Evolutionary conservation across 2,797 vertebrate species (phyloP).

Genomic region (Borostomias antarcticus): DNA sequence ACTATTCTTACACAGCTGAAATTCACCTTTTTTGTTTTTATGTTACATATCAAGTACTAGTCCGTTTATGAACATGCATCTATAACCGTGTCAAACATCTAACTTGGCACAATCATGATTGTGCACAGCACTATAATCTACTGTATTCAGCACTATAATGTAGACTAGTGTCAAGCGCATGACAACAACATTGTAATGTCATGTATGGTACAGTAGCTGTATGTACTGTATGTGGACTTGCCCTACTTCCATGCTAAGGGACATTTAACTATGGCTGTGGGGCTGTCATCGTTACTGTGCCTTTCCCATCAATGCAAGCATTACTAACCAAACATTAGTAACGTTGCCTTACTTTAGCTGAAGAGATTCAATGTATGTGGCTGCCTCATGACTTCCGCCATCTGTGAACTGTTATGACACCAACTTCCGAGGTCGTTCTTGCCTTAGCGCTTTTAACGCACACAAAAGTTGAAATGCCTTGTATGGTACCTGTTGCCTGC

Average conservation of each 20-base stretch:
- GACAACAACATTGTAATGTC: too few species aligned
- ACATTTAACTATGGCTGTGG: conserved; percentile 11
- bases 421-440: background rate
- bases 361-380: background rate
- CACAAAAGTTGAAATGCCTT: background rate
- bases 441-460: conserved; percentile 16
- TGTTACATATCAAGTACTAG: background rate
- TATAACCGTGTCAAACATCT: background rate
- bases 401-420: background rate
- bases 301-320: conserved; percentile 30
- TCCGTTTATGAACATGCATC: background rate
- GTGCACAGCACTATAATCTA: background rate
- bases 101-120: background rate
- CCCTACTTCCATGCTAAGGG: conserved; percentile 15
- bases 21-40: conserved; percentile 2
- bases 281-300: conserved; percentile 36
- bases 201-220: background rate
- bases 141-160: too few species aligned
- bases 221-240: background rate
- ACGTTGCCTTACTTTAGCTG: background rate
- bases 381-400: background rate
- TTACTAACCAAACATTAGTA: background rate
- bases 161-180: too few species aligned
- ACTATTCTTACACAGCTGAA: conserved; percentile 3
- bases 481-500: background rate